These are phyloP conservation scores for Hipparchia semele DNA, from an alignment of 2,888 invertebrate species.

Conservation along the genomic window DNA sequence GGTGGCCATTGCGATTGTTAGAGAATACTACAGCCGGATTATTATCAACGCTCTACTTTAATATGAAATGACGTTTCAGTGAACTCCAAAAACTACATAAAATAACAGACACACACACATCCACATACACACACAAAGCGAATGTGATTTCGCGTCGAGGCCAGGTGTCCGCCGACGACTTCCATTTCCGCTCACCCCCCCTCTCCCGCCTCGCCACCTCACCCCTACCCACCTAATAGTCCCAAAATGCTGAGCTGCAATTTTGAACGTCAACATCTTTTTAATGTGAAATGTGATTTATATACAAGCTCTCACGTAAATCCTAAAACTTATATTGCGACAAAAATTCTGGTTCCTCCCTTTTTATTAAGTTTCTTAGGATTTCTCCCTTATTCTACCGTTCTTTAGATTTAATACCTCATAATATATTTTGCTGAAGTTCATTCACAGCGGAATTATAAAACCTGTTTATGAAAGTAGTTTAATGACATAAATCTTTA, in stretches of 20 bases:
- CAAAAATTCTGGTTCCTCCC: neutral
- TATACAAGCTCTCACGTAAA: slow-evolving; percentile 17
- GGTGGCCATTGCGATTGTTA: too few species aligned
- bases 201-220: neutral
- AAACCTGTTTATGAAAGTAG: too few species aligned
- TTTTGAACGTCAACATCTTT: slow-evolving; percentile 27
- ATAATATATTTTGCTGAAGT: too few species aligned
- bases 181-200: slow-evolving; percentile 34
- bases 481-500: too few species aligned
- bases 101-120: slow-evolving; percentile 11
- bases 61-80: neutral
- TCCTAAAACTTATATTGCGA: slow-evolving; percentile 17
- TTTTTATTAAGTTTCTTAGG: neutral
- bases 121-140: slow-evolving; percentile 23
- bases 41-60: too few species aligned
- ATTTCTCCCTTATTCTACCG: neutral
- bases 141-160: slow-evolving; percentile 32
- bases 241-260: slow-evolving; percentile 28
- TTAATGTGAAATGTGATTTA: slow-evolving; percentile 26
- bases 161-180: slow-evolving; percentile 34
- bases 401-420: too few species aligned
- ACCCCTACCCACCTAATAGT: slow-evolving; percentile 18
- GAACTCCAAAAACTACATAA: slow-evolving; percentile 6
- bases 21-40: too few species aligned
- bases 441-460: too few species aligned